phyloP scores from a whole-genome alignment of 2,888 invertebrate genomes.

The Seladonia tumulorum region DNA sequence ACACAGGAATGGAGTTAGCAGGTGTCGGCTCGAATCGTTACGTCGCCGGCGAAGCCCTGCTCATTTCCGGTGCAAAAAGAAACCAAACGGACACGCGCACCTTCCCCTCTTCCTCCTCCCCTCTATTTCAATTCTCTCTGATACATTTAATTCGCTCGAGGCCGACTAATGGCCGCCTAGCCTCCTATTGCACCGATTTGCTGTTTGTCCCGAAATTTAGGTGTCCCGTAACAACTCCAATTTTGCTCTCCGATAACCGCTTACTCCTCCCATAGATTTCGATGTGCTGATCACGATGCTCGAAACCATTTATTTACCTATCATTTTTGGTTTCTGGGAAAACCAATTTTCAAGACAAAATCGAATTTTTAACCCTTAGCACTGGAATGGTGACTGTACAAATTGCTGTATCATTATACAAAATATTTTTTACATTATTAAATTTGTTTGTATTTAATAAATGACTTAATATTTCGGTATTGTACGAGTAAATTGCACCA shows the following conservation, averaged over 20 bases:
- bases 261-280: background rate
- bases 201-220: background rate
- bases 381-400: too few species aligned
- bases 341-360: background rate
- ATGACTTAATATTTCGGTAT: too few species aligned
- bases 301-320: background rate
- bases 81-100: conserved; percentile 50
- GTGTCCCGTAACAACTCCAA: background rate
- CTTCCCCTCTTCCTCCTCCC: background rate
- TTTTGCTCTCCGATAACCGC: background rate
- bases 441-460: too few species aligned
- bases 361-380: background rate
- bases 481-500: too few species aligned
- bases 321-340: background rate
- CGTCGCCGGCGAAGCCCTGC: conserved; percentile 70
- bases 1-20: conserved; percentile 54
- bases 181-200: background rate
- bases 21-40: conserved; percentile 60
- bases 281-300: background rate
- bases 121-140: background rate
- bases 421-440: too few species aligned
- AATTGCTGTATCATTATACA: too few species aligned
- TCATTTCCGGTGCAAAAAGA: conserved; percentile 74
- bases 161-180: background rate
- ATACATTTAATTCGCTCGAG: background rate